These are phyloP conservation scores for Cottus gobio DNA, from an alignment of 2,113 vertebrate species.

Conservation along the genomic window DNA sequence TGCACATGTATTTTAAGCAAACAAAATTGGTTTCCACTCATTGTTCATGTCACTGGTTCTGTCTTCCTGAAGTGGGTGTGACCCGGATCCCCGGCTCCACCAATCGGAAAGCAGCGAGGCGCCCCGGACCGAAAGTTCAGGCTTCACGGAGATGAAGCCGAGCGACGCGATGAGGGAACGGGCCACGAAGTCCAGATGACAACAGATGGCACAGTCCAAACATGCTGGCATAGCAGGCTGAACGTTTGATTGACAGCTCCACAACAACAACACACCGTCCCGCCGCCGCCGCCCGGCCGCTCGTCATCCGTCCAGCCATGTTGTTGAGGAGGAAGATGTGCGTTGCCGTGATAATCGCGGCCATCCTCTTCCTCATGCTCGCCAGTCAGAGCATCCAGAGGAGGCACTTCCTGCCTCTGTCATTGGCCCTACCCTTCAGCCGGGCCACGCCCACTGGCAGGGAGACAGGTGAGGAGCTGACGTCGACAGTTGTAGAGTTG, in stretches of 20 bases:
- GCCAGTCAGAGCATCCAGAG: slow-evolving; percentile 76
- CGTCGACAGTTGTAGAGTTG: too few species aligned
- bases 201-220: slow-evolving; percentile 22
- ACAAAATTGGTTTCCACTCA: background rate
- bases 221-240: slow-evolving; percentile 31
- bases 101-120: background rate
- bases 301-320: slow-evolving; percentile 61
- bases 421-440: background rate
- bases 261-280: background rate
- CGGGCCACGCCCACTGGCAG: slow-evolving; percentile 5
- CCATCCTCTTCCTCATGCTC: slow-evolving; percentile 79
- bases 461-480: slow-evolving; percentile 47
- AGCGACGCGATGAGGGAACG: background rate
- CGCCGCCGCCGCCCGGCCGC: background rate
- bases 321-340: slow-evolving; percentile 77
- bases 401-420: slow-evolving; percentile 35
- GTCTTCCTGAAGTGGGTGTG: slow-evolving; percentile 24
- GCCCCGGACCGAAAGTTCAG: background rate
- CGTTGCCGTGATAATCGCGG: slow-evolving; percentile 43
- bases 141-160: slow-evolving; percentile 25
- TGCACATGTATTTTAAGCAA: background rate
- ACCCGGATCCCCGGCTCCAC: background rate
- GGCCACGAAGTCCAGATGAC: slow-evolving; percentile 17
- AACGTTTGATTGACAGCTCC: slow-evolving; percentile 9
- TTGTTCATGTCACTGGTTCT: background rate